A percentile compares a stretch with the other conserved stretches of the same genome.
phyloP scores from a whole-genome alignment of 2,113 vertebrate species.

The Salvelinus fontinalis region DNA sequence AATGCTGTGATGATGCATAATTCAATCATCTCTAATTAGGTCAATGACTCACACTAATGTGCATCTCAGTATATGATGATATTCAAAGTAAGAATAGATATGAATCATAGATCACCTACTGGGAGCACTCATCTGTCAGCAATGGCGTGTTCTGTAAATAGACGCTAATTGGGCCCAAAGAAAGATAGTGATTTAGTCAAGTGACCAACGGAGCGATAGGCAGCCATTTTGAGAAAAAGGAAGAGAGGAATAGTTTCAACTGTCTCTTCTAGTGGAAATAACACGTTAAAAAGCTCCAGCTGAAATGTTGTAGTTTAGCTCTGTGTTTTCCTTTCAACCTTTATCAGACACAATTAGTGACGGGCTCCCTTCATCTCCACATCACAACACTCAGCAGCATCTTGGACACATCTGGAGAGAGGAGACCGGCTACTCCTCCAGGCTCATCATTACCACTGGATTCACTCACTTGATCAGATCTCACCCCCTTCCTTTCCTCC shows the following conservation, averaged over 20 bases:
- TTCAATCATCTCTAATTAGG: slow-evolving; percentile 60
- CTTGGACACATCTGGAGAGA: slow-evolving; percentile 51
- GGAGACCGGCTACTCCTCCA: slow-evolving; percentile 45
- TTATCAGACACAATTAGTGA: slow-evolving; percentile 59
- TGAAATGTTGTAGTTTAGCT: slow-evolving; percentile 17
- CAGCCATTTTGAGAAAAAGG: slow-evolving; percentile 32
- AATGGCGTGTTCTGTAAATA: slow-evolving; percentile 54
- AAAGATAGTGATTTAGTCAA: slow-evolving; percentile 52
- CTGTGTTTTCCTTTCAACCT: slow-evolving; percentile 47
- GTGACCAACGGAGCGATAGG: neutral
- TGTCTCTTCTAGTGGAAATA: slow-evolving; percentile 21
- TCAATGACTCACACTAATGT: slow-evolving; percentile 55
- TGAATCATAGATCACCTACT: slow-evolving; percentile 61
- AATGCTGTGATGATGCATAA: slow-evolving; percentile 54
- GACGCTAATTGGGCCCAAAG: slow-evolving; percentile 67
- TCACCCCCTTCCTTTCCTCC: slow-evolving; percentile 17
- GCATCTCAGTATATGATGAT: slow-evolving; percentile 34
- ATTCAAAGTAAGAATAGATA: slow-evolving; percentile 51
- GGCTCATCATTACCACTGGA: slow-evolving; percentile 58
- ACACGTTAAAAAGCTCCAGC: slow-evolving; percentile 23
- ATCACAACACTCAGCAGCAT: slow-evolving; percentile 39
- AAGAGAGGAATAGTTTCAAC: neutral
- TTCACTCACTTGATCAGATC: slow-evolving; percentile 62
- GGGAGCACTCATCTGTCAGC: slow-evolving; percentile 54
- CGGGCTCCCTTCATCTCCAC: slow-evolving; percentile 49